Base-by-base conservation (phyloP, 2,113 vertebrate species). In the Pseudorasbora parva region DNA sequence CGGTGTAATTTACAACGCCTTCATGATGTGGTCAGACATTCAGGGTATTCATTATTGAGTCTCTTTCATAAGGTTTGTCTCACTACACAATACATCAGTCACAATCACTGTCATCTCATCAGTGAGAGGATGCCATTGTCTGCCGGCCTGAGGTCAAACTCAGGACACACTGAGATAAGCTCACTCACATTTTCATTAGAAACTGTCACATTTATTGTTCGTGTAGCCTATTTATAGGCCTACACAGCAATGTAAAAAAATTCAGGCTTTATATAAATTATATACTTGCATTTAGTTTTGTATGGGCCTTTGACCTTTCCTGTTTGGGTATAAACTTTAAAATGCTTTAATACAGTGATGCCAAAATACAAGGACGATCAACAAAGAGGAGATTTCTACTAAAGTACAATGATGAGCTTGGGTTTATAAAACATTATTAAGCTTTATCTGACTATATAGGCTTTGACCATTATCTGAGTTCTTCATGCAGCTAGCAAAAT, bases 71-170 rank as follows among this genome's bases (percentile, higher is more conserved):
- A 64, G 57, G 37, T 71, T 57, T 83, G 60, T 77, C 23, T 83
- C 82, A 56, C 59, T 77, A 17, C 45, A 82, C 82, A 69, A 78
- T 72, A 57, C 75, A 60, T 84, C 82, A 72, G 60, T 78, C 75
- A 78, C 75, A 84, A 71, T 84, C 74, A 59, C 82, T 56, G 74
- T 71, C 82, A 68, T 69, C 11, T 47, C 81, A 25, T 54, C 54
- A 21, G 30, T 59, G 60, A 72, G 59, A 75, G 25, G 56, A 66
- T 3, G 14, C 23, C 49, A 68, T 68, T 83, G 72, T 83, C 72
- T 83, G 30, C 11, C 23, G 27, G 27, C 51, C 11, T 68, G 82
- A 51, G 73, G 82, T 77, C 73, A 66, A 51, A 49, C 59, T 54
- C 14, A 33, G 82, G 72, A 33, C 82, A 60, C 47, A 5, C 56